These are phyloP conservation scores for Acanthacorydalis orientalis DNA, from an alignment of 2,888 invertebrate genomes.

Conservation along the genomic window DNA sequence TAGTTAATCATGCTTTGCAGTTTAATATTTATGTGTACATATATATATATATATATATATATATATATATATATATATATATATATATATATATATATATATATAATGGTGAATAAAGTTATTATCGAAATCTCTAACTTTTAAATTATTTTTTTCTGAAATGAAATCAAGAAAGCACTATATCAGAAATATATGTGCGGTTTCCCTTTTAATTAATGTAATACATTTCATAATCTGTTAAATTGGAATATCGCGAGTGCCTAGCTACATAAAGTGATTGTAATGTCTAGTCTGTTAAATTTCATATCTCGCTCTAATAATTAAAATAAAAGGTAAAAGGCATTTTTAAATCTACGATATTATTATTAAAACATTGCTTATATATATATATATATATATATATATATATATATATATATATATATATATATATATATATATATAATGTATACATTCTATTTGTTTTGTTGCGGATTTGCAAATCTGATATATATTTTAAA, in stretches of 20 bases:
- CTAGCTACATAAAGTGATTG: too few relatives aligned
- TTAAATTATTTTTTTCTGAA: slow-evolving; percentile 1
- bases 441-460: not conserved
- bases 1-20: not conserved
- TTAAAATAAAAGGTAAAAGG: too few relatives aligned
- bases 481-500: too few relatives aligned
- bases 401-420: slow-evolving; percentile 7
- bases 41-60: slow-evolving; percentile 1
- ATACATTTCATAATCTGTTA: too few relatives aligned
- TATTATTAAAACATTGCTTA: not conserved
- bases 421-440: slow-evolving; percentile 5
- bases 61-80: slow-evolving; percentile 7
- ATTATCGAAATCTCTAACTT: not conserved
- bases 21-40: not conserved
- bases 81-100: slow-evolving; percentile 5
- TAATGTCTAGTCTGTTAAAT: too few relatives aligned
- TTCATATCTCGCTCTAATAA: too few relatives aligned
- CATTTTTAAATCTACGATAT: too few relatives aligned
- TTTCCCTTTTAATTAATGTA: too few relatives aligned
- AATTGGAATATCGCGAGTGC: too few relatives aligned
- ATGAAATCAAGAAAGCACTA: not conserved
- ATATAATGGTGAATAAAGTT: not conserved
- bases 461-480: not conserved
- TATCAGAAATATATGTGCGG: too few relatives aligned
- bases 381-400: slow-evolving; percentile 13